Conservation (phyloP, 2,888 invertebrate species). For the Drosophila koepferae region DNA sequence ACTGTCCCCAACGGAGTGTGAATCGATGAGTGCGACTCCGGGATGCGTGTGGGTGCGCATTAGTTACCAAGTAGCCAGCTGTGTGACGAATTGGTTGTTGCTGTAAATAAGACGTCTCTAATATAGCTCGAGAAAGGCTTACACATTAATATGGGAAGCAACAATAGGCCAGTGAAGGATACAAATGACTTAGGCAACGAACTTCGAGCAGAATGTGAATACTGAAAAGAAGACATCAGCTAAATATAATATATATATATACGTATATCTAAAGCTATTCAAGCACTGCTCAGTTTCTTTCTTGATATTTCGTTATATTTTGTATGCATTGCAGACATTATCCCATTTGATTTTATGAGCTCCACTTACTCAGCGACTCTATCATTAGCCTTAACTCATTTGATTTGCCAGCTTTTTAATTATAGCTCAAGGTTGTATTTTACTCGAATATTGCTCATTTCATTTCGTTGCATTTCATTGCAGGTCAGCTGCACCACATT, state of each 20-base stretch:
- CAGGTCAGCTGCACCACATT: slow-evolving; percentile 9
- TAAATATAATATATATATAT: not conserved
- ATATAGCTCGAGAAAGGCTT: slow-evolving; percentile 19
- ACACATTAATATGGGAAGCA: not conserved
- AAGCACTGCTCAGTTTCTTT: not conserved
- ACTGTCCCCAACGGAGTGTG: slow-evolving; percentile 56
- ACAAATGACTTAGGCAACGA: slow-evolving; percentile 56
- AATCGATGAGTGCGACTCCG: slow-evolving; percentile 55
- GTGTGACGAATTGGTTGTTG: slow-evolving; percentile 75
- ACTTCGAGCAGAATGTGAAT: slow-evolving; percentile 17
- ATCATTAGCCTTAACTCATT: slow-evolving; percentile 23
- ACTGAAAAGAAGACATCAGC: not conserved
- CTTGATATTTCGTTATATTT: not conserved
- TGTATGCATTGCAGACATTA: not conserved
- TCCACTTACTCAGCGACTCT: not conserved
- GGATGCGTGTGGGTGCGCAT: slow-evolving; percentile 49
- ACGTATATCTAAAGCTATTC: not conserved
- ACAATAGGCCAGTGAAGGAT: not conserved
- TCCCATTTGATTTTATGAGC: slow-evolving; percentile 5
- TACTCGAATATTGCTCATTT: slow-evolving; percentile 11
- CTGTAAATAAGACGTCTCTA: slow-evolving; percentile 62
- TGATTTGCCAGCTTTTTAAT: not conserved
- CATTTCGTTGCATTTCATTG: slow-evolving; percentile 5
- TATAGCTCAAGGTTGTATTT: not conserved
- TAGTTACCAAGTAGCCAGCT: slow-evolving; percentile 54